Base-by-base conservation (phyloP, 2,888 invertebrate species). In the Timandra comae region DNA sequence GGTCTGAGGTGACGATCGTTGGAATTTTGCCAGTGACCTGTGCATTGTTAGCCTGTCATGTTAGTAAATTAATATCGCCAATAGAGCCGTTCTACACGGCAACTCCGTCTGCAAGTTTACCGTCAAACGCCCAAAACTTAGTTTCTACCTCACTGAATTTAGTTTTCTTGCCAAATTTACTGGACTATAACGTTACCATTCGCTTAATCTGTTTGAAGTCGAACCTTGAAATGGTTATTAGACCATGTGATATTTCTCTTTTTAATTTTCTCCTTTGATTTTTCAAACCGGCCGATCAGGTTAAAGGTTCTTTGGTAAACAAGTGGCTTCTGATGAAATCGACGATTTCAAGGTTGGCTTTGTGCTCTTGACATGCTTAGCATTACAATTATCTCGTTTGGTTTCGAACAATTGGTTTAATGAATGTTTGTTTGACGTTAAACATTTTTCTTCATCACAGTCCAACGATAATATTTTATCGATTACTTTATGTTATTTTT, bases 41-140 rank as follows among this genome's bases (percentile, higher is more conserved):
- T 67, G 75, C 69, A 71, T 71, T 71, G 76, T 73, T 66, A 65
- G 62, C 49, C 54, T 41, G 64, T 60, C 64, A 68, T 70, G 71
- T 70, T 68, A 69, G 67, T 78, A 72, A 77, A 79, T 79, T 79
- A 79, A 79, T 79, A 78, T 71, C 63, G 60, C 58, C 72, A 66
- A 65, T 72, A 62, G 56, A 66, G 61, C 58, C 56, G 58, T 54
- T 58, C 53, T 60, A 63, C 58, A 57, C 52, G 51, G 59, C 51
- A 57, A 51, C 56, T 60, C 48, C 51, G 43, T 50, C 43, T 50
- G 43, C 24, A 24, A 24, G 11, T 24, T 24, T 24, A 24, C 3
- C 9, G 10, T 9, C 24, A 24, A 6, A 24, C 24, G 7, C 7
- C 24, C 10, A 11, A 24, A 24, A 40, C 38, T 32, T 42, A 43